A percentile compares a stretch with the other conserved stretches of the same genome.
phyloP scores from a whole-genome alignment of 2,113 vertebrate species.

The Triplophysa tibetana region DNA sequence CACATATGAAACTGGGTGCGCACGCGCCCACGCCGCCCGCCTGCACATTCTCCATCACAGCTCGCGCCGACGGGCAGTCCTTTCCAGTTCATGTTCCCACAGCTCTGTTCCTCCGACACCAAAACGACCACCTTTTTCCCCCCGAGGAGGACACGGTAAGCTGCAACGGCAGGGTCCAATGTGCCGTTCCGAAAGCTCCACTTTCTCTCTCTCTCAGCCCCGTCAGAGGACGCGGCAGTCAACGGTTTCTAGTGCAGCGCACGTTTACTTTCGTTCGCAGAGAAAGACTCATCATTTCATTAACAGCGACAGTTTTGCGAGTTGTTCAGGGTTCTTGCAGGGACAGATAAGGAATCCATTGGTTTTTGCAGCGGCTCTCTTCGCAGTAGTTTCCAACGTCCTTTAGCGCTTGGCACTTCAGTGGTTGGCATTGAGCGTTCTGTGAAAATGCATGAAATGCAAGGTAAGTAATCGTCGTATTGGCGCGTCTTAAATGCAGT shows the following conservation, averaged over 20 bases:
- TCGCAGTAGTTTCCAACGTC: conserved; percentile 85
- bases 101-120: conserved; percentile 35
- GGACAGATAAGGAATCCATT: conserved; percentile 86
- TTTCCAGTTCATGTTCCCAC: conserved; percentile 14
- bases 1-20: conserved; percentile 20
- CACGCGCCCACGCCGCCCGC: conserved; percentile 42
- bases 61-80: background rate
- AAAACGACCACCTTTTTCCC: conserved; percentile 17
- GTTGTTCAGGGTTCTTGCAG: conserved; percentile 83
- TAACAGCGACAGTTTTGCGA: background rate
- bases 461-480: background rate
- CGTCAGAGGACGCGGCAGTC: conserved; percentile 26
- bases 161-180: conserved; percentile 14
- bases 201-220: conserved; percentile 31
- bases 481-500: too few species aligned
- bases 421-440: conserved; percentile 82
- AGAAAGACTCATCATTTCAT: conserved; percentile 44
- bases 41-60: conserved; percentile 24
- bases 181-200: conserved; percentile 40
- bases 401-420: conserved; percentile 80
- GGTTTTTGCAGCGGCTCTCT: conserved; percentile 85
- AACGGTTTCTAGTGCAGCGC: conserved; percentile 43
- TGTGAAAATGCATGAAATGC: conserved; percentile 43
- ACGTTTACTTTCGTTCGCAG: conserved; percentile 40
- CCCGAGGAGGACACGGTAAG: conserved; percentile 42